Evolutionary conservation across 2,888 invertebrate genomes (phyloP), one percentile per base, ranked within the genome.

Genomic region (Rhingia campestris): DNA sequence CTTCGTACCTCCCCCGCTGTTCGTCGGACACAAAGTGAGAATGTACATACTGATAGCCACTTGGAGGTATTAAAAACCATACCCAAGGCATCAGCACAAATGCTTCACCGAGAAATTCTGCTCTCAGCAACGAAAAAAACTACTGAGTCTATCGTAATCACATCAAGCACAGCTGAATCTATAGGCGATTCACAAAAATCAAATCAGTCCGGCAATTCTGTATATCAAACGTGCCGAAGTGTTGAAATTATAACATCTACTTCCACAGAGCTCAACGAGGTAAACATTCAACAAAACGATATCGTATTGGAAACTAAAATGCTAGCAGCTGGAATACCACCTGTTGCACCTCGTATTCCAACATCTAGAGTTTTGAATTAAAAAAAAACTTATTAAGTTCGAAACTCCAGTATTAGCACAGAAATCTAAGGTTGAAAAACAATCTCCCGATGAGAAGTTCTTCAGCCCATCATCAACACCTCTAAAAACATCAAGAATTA

Each of bases 1-100:
- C 77, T 91, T 10, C 89, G 91, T 5, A 86, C 90, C 3, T 90
- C 91, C 3, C 92, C 91, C 4, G 91, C 87, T 4, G 63, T 91
- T 12, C 89, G 91, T 4, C 90, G 91, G 3, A 88, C 89, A 5
- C 88, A 89, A 56, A 89, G 87, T 59, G 89, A 89, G 70, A 81
- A 80, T 9, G 76, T 86, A 12, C 69, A 77, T 14, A 59, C 56
- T 4, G 63, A 69, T 32, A 86, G 35, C 45, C 81, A 76, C 33
- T 69, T 54, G 47, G 86, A 79, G 37, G 72, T 64, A 45, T 51
- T 66, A 6, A 43, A 61, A 22, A 85, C 56, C n/a, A 22, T 66
- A 53, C 70, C 39, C 35, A 86, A 22, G 32, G 79, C 32, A 4
- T 35, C 41, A 9, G n/a, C 43, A 51, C 43, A 10, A 4, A 74